Evolutionary conservation across 2,113 vertebrate species (phyloP), one percentile per base, ranked within the genome.

Genomic region (Pseudorhombus dupliciocellatus): DNA sequence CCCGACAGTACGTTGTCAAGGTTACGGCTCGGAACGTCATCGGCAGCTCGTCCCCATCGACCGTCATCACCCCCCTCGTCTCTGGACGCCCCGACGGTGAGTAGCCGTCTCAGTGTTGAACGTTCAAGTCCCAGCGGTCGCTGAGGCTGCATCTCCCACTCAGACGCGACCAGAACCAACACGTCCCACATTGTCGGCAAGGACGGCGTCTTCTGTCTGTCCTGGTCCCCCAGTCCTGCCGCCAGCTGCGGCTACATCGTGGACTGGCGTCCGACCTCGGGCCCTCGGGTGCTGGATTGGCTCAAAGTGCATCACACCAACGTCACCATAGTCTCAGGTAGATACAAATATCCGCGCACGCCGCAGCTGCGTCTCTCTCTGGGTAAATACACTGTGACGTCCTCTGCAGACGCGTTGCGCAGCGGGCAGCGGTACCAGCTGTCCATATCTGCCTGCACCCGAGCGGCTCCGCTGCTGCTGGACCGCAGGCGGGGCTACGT

Each of bases 221-320:
- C 73, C 40, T 93, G 92, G 92, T 56, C 73, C 7, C 4, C 28
- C 18, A 78, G 61, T 55, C 44, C 63, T 7, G 0, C 2, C 7
- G 78, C 89, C 16, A 82, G 20, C 46, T 91, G 92, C 77, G 92
- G 93, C 8, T 94, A 93, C 61, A 69, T 90, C 1, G 63, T 94
- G 67, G 92, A 93, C 78, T 94, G 93, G 93, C 64, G 77, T 79
- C 83, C 87, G 2, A 2, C 58, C 0, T 16, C 31, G 7, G 21
- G 6, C 1, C 0, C 3, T 0, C 54, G 42, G 22, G 0, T 0
- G 8, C 56, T 91, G 20, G 66, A 89, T 12, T 94, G 93, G 93
- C 9, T 77, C 4, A 92, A 80, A 72, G 26, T 64, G 2, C 65
- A 26, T 58, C 12, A 59, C 46, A 89, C 81, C 0, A 59, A 15